phyloP scores from a whole-genome alignment of 2,113 vertebrate genomes.

The Albula glossodonta region DNA sequence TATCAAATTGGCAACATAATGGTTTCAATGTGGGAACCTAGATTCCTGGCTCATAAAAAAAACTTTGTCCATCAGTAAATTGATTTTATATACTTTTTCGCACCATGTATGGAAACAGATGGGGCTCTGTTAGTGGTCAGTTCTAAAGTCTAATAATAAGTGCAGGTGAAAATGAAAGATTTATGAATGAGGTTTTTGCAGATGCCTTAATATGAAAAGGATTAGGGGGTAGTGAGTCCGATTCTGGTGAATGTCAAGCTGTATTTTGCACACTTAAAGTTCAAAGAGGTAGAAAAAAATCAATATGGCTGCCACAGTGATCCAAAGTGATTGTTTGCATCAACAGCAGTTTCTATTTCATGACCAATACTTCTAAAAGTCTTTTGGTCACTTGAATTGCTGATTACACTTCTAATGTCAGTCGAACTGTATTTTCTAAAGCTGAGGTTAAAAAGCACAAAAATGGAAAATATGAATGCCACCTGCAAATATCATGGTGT shows the following conservation, averaged over 20 bases:
- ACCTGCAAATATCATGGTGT: background rate
- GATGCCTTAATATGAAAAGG: background rate
- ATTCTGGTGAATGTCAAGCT: background rate
- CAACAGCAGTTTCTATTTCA: background rate
- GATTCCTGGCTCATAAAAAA: background rate
- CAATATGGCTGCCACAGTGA: constrained; percentile 2
- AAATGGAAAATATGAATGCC: background rate
- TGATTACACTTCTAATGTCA: background rate
- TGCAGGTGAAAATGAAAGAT: background rate
- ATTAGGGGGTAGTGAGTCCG: background rate
- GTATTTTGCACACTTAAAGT: background rate
- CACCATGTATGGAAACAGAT: background rate
- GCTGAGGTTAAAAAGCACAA: background rate
- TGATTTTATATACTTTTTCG: background rate
- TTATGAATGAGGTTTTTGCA: no score
- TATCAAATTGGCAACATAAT: background rate
- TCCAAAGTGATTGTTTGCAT: constrained; percentile 4
- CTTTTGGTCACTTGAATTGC: background rate
- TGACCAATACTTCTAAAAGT: background rate
- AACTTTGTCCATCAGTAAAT: background rate
- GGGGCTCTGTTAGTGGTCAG: background rate
- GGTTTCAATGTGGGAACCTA: background rate
- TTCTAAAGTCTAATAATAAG: background rate
- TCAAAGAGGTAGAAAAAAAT: constrained; percentile 2
- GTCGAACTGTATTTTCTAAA: background rate